Conservation (phyloP, 2,797 vertebrate species). For the Alfaro cultratus region DNA sequence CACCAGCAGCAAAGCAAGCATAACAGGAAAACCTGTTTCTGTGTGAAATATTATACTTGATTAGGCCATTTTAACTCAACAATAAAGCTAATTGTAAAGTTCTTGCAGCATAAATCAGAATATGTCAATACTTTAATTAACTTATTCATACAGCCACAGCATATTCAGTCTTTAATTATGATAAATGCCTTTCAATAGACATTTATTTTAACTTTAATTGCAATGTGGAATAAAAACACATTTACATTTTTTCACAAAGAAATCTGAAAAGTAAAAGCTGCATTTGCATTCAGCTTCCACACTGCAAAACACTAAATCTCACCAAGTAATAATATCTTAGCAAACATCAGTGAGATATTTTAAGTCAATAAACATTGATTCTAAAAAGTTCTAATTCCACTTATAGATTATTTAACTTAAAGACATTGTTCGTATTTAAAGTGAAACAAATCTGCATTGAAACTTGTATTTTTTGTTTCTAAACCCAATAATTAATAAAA, state of each 20-base stretch:
- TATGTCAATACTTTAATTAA: constrained; percentile 33
- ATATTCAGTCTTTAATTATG: not conserved
- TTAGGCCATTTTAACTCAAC: not conserved
- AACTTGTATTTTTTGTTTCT: not conserved
- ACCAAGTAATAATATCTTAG: no score
- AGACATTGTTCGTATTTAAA: no score
- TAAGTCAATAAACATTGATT: no score
- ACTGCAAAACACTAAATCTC: no score
- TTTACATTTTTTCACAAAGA: not conserved
- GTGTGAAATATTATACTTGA: not conserved
- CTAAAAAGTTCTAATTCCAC: no score
- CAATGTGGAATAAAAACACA: not conserved
- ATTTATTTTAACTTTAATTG: not conserved
- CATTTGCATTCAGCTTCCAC: no score
- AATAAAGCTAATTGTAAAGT: not conserved
- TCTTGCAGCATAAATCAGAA: constrained; percentile 38
- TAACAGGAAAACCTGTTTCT: not conserved
- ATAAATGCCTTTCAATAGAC: not conserved
- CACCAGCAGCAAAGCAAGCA: constrained; percentile 30
- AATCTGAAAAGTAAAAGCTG: not conserved
- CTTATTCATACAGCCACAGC: not conserved
- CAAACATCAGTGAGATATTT: no score
- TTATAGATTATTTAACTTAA: no score
- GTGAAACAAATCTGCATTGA: no score
- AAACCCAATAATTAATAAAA: no score